phyloP scores from a whole-genome alignment of 2,113 vertebrate species.

The Pomatostomus ruficeps region DNA sequence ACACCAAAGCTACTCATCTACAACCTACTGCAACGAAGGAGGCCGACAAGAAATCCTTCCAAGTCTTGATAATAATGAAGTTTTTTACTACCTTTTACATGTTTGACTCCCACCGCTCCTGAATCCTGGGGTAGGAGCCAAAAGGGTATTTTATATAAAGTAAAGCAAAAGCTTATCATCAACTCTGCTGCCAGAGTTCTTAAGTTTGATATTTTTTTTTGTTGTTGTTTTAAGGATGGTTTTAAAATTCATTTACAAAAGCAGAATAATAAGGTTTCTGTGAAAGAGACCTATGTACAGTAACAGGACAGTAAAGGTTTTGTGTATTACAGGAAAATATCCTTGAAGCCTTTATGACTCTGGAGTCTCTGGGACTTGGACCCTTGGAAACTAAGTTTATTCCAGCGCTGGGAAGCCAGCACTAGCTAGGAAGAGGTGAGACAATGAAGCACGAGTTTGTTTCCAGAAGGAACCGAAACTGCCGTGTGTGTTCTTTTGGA shows the following conservation, averaged over 20 bases:
- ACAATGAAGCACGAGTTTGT: slow-evolving; percentile 51
- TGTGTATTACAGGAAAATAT: slow-evolving; percentile 35
- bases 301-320: slow-evolving; percentile 49
- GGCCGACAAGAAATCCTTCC: slow-evolving; percentile 39
- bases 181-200: slow-evolving; percentile 41
- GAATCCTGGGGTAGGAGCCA: slow-evolving; percentile 53
- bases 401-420: slow-evolving; percentile 52
- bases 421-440: slow-evolving; percentile 30
- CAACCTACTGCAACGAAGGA: slow-evolving; percentile 55
- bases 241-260: slow-evolving; percentile 61
- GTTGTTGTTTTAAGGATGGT: not conserved
- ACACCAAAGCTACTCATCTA: slow-evolving; percentile 64
- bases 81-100: slow-evolving; percentile 50
- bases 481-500: slow-evolving; percentile 36
- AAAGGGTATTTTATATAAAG: not conserved
- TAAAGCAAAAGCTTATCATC: slow-evolving; percentile 46
- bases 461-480: slow-evolving; percentile 66
- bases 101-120: slow-evolving; percentile 46
- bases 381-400: slow-evolving; percentile 64
- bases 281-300: slow-evolving; percentile 48
- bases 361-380: slow-evolving; percentile 74
- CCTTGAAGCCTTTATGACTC: slow-evolving; percentile 45
- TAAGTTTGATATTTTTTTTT: not conserved
- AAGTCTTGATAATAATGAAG: slow-evolving; percentile 32
- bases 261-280: slow-evolving; percentile 44